Conservation (phyloP, 1,140 invertebrate genomes). For the Caenorhabditis inopinata region DNA sequence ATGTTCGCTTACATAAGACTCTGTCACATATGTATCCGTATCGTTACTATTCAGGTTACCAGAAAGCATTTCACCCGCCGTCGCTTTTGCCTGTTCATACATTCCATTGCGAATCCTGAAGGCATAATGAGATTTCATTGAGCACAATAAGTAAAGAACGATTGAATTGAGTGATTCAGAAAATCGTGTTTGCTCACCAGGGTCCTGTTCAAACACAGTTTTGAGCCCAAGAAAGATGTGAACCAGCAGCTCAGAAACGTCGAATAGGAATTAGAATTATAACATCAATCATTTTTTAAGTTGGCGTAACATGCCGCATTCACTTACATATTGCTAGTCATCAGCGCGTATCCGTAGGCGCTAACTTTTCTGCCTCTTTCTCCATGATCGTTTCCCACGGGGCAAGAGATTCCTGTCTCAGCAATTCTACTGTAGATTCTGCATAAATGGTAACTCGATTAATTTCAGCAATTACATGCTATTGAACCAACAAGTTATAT, state of each 20-base stretch:
- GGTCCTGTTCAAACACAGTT: no score
- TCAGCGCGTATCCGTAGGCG: not conserved
- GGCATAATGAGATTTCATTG: not conserved
- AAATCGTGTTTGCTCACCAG: no score
- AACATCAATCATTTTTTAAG: no score
- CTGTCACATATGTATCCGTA: no score
- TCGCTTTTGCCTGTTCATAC: not conserved
- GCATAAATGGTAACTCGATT: not conserved
- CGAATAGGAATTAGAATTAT: no score
- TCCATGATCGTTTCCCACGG: not conserved
- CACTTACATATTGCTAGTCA: not conserved
- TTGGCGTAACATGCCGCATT: not conserved
- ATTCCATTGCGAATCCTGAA: constrained; percentile 1
- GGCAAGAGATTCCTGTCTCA: not conserved
- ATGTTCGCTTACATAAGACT: no score
- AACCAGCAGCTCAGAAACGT: no score
- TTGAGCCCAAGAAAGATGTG: no score
- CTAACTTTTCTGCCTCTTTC: not conserved
- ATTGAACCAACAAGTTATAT: not conserved
- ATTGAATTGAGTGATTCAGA: no score
- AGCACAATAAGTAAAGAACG: no score
- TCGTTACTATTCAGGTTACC: not conserved
- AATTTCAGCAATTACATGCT: not conserved
- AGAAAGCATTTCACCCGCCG: not conserved
- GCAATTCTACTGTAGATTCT: not conserved